Evolutionary conservation across 2,888 invertebrate genomes (phyloP).

Genomic region (Perithous albicinctus): DNA sequence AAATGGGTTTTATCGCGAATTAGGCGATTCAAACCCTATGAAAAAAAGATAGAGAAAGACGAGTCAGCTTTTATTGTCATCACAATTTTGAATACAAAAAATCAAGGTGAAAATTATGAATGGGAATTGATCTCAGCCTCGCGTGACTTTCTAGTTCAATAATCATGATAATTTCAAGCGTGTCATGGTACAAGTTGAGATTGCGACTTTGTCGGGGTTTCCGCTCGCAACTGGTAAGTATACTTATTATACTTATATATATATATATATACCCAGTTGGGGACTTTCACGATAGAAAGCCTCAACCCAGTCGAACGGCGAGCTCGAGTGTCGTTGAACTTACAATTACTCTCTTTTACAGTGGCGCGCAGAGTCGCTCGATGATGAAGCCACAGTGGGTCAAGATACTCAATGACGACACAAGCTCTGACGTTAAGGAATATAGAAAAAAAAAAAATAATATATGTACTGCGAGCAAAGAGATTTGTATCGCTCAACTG

Average conservation of each 20-base stretch:
- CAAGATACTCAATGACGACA: background rate
- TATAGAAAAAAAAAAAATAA: no score
- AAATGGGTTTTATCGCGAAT: no score
- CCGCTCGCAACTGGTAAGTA: conserved; percentile 11
- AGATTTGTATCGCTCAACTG: background rate
- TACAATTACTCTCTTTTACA: conserved; percentile 48
- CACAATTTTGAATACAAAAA: no score
- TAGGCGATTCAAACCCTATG: no score
- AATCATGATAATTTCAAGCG: conserved; percentile 15
- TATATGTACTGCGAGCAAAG: background rate
- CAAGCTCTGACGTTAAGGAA: background rate
- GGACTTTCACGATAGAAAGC: conserved; percentile 70
- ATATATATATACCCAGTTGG: no score
- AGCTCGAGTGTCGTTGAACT: conserved; percentile 56
- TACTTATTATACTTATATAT: no score
- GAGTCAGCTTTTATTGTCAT: background rate
- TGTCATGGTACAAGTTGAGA: conserved; percentile 61
- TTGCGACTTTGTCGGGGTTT: conserved; percentile 50
- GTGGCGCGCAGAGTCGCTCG: background rate
- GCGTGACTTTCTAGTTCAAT: conserved; percentile 32
- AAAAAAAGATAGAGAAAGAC: no score
- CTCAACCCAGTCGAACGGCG: conserved; percentile 39
- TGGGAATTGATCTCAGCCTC: background rate
- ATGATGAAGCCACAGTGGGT: background rate
- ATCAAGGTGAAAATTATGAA: conserved; percentile 39